Evolutionary conservation across 2,888 invertebrate genomes (phyloP).

Genomic region (Epinotia ramella): DNA sequence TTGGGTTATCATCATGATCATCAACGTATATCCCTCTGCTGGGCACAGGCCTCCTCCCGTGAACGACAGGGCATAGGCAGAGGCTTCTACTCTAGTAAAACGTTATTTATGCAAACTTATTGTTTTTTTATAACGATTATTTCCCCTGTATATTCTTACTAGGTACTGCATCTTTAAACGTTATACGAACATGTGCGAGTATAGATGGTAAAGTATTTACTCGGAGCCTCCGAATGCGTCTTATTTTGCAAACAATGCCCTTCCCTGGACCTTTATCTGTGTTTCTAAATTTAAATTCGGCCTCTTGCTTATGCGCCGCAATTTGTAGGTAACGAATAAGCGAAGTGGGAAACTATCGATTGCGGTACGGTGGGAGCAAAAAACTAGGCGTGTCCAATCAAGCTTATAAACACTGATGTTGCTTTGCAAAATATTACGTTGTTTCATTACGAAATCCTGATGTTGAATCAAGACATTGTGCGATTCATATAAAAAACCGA

Average conservation of each 20-base stretch:
- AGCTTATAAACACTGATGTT: conserved; percentile 15
- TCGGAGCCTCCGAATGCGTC: conserved; percentile 48
- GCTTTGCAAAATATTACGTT: conserved; percentile 7
- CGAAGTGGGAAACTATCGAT: conserved; percentile 20
- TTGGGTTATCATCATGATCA: too few species aligned
- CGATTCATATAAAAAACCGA: not conserved
- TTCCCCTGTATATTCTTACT: not conserved
- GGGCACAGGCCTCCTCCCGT: too few species aligned
- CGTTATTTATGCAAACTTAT: not conserved
- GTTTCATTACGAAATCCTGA: conserved; percentile 5
- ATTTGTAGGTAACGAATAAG: conserved; percentile 11
- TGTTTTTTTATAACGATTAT: not conserved
- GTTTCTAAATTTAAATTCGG: conserved; percentile 25
- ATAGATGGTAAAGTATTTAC: conserved; percentile 8
- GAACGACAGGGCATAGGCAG: too few species aligned
- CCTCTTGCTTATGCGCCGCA: not conserved
- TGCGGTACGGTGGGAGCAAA: not conserved
- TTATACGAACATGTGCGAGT: conserved; percentile 1
- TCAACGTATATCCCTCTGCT: too few species aligned
- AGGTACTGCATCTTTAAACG: not conserved
- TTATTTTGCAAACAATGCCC: conserved; percentile 45
- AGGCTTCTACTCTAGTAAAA: too few species aligned
- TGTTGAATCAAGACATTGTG: not conserved
- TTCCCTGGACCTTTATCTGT: conserved; percentile 42
- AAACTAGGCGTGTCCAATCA: conserved; percentile 21